Percentiles rank a stretch among this genome's conserved stretches.
phyloP scores from a whole-genome alignment of 2,797 vertebrate species.

The Margarornis squamiger region DNA sequence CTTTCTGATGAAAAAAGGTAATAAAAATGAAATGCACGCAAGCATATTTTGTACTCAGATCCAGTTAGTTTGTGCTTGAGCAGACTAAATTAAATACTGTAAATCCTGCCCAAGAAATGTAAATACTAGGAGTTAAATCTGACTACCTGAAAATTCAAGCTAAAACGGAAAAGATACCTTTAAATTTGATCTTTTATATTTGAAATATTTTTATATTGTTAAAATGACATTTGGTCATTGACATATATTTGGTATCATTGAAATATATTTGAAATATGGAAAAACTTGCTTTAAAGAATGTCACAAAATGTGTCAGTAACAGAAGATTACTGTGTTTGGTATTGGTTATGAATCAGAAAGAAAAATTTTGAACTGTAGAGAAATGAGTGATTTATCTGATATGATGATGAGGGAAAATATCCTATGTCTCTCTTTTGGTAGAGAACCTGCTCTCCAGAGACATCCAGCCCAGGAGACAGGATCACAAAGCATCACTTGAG shows the following conservation, averaged over 20 bases:
- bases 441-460: background rate
- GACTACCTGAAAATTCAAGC: background rate
- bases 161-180: background rate
- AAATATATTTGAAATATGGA: background rate
- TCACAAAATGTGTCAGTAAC: background rate
- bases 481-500: background rate
- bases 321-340: background rate
- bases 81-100: conserved; percentile 47
- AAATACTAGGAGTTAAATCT: background rate
- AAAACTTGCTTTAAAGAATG: background rate
- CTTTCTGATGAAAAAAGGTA: conserved; percentile 23
- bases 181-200: background rate
- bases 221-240: background rate
- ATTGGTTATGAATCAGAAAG: background rate
- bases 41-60: background rate
- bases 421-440: background rate
- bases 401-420: background rate
- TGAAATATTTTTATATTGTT: background rate
- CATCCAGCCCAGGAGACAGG: background rate
- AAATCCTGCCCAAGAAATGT: conserved; percentile 24
- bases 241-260: background rate
- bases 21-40: conserved; percentile 1
- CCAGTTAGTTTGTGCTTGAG: conserved; percentile 1
- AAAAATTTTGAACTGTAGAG: background rate
- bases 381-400: background rate